Base-by-base conservation (phyloP, 1,140 invertebrate genomes). In the Lasioglossum albipes region DNA sequence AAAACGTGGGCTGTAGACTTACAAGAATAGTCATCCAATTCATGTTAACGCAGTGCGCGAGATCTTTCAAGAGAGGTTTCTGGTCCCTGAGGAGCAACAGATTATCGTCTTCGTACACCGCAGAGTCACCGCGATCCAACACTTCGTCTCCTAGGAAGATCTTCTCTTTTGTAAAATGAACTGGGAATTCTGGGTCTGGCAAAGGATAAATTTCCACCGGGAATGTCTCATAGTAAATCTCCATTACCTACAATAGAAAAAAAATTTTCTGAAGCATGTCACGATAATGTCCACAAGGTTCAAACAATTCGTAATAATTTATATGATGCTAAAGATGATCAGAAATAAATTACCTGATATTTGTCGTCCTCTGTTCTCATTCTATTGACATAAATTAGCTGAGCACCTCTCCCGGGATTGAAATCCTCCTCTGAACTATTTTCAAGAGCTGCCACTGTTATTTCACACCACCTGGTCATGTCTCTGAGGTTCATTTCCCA, bases 401-500 rank as follows among this genome's bases (percentile, higher is more conserved):
- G 94, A 0, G 97, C 95, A 92, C 94, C 96, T 83, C 95, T 94
- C 64, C 95, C 96, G 52, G 96, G 95, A 86, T 95, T 94, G 66
- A 85, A 90, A 36, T 20, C 16, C 20, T 68, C 64, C 6, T 36
- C 69, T 41, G 42, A 45, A 67, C 78, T 69, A 67, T 72, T n/a
- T 68, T 22, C 83, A 89, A 87, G 80, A 18, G 66, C 22, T 36
- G 85, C 76, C 20, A 94, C 82, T 3, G 94, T 93, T 0, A 95
- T 91, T 89, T 99, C 95, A 91, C 97, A 98, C 98, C 98, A 99
- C 85, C 99, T 95, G 59, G 97, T 96, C 75, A 99, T 94, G 91
- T 99, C 99, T 87, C 99, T 94, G 52, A 99, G 93, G 94, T 99
- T 99, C 92, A 99, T 98, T 92, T 99, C 99, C 96, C 97, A 99